phyloP scores from a whole-genome alignment of 2,113 vertebrate genomes.

The Plecotus auritus region DNA sequence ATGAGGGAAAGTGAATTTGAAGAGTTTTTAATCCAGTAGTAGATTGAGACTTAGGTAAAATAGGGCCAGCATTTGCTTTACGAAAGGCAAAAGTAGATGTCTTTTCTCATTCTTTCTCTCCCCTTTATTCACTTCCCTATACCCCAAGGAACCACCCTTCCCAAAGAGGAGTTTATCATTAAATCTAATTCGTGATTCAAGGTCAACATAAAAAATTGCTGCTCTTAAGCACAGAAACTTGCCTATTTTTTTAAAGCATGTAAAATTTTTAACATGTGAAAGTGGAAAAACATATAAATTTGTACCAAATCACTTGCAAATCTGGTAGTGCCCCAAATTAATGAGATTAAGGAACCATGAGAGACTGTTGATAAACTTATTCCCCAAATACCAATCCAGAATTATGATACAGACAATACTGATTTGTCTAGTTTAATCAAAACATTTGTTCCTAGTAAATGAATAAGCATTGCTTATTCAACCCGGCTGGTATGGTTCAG shows the following conservation, averaged over 20 bases:
- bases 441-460: constrained; percentile 31
- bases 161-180: background rate
- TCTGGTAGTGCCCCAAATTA: constrained; percentile 15
- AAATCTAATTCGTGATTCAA: constrained; percentile 2
- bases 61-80: background rate
- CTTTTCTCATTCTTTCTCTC: background rate
- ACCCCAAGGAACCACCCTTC: background rate
- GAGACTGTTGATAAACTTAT: constrained; percentile 16
- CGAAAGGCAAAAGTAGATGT: background rate
- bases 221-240: constrained; percentile 10
- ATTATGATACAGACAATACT: constrained; percentile 33
- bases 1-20: background rate
- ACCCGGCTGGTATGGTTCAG: no score
- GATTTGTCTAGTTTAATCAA: constrained; percentile 49
- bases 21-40: background rate
- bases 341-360: constrained; percentile 51
- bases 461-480: constrained; percentile 10
- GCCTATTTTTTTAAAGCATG: background rate
- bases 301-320: constrained; percentile 36
- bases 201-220: background rate
- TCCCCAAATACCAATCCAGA: background rate
- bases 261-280: background rate
- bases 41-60: background rate
- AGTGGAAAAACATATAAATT: background rate
- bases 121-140: background rate